phyloP scores from a whole-genome alignment of 2,113 vertebrate species.

The Nibea coibor region DNA sequence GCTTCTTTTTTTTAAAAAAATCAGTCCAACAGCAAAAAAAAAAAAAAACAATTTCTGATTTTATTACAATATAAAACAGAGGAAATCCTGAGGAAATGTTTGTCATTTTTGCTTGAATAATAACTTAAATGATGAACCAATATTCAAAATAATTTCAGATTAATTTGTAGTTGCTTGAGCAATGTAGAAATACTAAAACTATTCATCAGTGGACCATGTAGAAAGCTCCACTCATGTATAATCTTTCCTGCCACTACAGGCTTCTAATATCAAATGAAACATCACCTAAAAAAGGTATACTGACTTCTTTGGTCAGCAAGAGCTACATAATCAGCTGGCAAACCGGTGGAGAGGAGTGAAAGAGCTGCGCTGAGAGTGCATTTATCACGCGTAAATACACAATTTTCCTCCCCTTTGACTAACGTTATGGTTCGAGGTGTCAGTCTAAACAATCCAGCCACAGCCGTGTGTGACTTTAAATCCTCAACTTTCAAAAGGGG shows the following conservation, averaged over 20 bases:
- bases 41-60: neutral
- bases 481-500: slow-evolving; percentile 59
- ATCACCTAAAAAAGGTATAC: slow-evolving; percentile 1
- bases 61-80: neutral
- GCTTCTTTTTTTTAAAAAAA: neutral
- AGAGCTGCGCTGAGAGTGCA: slow-evolving; percentile 77
- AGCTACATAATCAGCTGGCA: slow-evolving; percentile 20
- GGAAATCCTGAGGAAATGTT: neutral
- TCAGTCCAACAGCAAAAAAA: neutral
- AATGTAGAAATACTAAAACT: neutral
- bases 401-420: slow-evolving; percentile 83
- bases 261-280: slow-evolving; percentile 20
- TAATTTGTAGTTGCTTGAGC: neutral
- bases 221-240: neutral
- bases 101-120: neutral
- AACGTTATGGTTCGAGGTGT: slow-evolving; percentile 86
- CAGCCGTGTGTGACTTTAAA: slow-evolving; percentile 85
- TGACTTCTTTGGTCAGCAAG: slow-evolving; percentile 22
- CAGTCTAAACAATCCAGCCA: slow-evolving; percentile 90
- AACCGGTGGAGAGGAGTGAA: slow-evolving; percentile 57
- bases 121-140: neutral
- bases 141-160: neutral
- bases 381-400: slow-evolving; percentile 83
- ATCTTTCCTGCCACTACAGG: neutral
- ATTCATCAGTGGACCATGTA: neutral